Evolutionary conservation across 2,797 vertebrate genomes (phyloP), one percentile per base, ranked within the genome.

Genomic region (Echeneis naucrates): DNA sequence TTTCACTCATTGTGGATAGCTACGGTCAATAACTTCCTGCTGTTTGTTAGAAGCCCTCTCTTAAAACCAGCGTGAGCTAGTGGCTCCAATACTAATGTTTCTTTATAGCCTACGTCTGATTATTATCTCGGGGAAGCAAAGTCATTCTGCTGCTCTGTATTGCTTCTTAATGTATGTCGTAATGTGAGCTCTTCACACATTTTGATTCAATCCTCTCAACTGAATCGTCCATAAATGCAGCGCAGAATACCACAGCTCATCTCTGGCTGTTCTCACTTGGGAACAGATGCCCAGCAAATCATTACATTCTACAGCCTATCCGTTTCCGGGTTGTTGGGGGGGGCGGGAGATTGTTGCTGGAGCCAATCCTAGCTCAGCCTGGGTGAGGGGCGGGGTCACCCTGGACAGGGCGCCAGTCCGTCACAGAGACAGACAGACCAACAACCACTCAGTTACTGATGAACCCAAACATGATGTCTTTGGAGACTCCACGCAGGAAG

Each of bases 1-100:
- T 24, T 32, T 38, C 42, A 62, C 82, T 47, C 45, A 60, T 75
- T 72, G 79, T 75, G 61, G 24, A 65, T 76, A 11, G 23, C n/a
- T 9, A 2, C 54, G 58, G 51, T 84, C 80, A 69, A 69, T 74
- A 55, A 59, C 55, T 17, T 74, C 68, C 69, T 66, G 58, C 45
- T 63, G 65, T 62, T 68, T 80, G 59, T 53, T 47, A 35, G 55
- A 47, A 63, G 64, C 21, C 17, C 26, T 40, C 0, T 66, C 66
- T 71, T 32, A 37, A 65, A 47, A 13, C 2, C 23, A 35, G 33
- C 26, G 51, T 4, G 16, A 55, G 64, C 58, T 64, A 57, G 68
- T 61, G 68, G 62, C 19, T 64, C 33, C 13, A 2, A 40, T 30
- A 3, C 21, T 68, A 47, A 54, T 51, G 60, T 23, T n/a, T 68